Conservation (phyloP, 2,888 invertebrate genomes). For the Synergus itoensis region DNA sequence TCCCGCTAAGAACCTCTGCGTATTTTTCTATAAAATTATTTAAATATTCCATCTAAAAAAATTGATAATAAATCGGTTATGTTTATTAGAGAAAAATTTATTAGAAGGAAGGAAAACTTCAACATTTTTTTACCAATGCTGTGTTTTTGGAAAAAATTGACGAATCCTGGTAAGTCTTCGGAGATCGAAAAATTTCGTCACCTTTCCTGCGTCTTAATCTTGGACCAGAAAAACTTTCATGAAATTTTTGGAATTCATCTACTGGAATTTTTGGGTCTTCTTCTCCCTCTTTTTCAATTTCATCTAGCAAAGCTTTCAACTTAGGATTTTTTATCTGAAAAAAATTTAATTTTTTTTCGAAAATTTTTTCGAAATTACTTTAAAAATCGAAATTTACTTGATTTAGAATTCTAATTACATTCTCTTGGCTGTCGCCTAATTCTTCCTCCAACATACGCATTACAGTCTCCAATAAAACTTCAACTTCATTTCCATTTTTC, state of each 20-base stretch:
- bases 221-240: neutral
- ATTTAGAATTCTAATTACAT: slow-evolving; percentile 7
- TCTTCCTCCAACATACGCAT: neutral
- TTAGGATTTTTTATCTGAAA: neutral
- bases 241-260: neutral
- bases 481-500: neutral
- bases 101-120: neutral
- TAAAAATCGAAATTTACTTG: neutral
- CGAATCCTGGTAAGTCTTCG: neutral
- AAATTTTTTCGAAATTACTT: too few relatives aligned
- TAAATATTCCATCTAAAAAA: neutral
- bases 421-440: neutral
- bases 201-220: neutral
- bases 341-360: neutral
- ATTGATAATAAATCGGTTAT: neutral
- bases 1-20: neutral
- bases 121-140: neutral
- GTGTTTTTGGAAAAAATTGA: neutral
- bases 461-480: neutral
- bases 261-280: neutral
- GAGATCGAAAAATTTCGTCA: neutral
- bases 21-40: neutral
- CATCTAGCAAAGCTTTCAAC: neutral
- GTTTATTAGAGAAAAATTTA: neutral
- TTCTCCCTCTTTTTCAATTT: neutral